phyloP scores from a whole-genome alignment of 2,113 vertebrate genomes.

The Myocastor coypus region DNA sequence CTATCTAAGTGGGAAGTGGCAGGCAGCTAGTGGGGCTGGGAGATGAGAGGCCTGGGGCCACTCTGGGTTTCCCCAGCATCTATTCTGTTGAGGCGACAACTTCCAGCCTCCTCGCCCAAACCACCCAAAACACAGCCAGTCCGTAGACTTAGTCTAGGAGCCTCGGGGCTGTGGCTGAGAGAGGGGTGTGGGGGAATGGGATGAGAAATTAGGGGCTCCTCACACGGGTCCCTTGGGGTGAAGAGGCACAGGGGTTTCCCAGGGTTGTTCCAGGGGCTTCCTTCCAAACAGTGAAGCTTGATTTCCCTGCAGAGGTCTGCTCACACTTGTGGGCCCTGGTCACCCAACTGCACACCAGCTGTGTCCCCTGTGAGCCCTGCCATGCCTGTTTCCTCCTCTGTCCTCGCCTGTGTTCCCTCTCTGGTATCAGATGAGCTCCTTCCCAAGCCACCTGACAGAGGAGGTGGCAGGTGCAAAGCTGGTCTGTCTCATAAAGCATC shows the following conservation, averaged over 20 bases:
- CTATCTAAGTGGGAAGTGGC: not conserved
- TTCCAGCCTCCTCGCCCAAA: not conserved
- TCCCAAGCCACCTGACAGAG: not conserved
- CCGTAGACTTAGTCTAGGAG: not conserved
- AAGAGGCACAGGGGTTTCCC: not conserved
- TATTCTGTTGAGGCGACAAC: not conserved
- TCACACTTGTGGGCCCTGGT: rapidly evolving
- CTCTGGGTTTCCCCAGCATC: rapidly evolving
- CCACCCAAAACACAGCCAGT: not conserved
- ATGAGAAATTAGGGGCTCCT: not conserved
- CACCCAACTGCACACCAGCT: not conserved
- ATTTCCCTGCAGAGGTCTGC: not conserved
- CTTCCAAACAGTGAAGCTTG: not conserved
- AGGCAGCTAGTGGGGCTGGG: not conserved
- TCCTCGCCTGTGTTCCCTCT: rapidly evolving
- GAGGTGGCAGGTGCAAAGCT: not conserved
- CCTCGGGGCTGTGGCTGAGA: not conserved
- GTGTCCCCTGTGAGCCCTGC: not conserved
- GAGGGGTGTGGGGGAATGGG: not conserved
- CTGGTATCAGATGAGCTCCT: not conserved
- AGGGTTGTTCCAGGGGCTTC: rapidly evolving
- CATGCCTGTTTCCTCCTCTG: not conserved
- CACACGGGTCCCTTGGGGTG: not conserved
- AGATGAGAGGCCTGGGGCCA: not conserved
- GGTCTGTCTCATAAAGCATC: not conserved